Evolutionary conservation across 92 coral and sea anemone species (phyloP), one percentile per base, ranked within the genome.

Genomic region (Parazoanthus atlanticus): DNA sequence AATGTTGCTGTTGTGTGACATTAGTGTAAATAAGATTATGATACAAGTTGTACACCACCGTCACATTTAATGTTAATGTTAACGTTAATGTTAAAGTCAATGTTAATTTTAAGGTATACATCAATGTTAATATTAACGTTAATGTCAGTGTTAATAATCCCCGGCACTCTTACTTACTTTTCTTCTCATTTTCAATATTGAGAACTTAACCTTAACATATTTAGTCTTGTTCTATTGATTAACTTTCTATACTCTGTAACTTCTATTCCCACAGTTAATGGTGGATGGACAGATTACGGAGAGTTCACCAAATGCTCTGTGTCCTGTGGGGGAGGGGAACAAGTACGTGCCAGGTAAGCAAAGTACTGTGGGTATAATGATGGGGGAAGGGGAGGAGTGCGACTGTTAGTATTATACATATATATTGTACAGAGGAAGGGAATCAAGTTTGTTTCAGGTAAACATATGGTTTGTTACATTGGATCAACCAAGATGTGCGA

Each of bases 211-310:
- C 3, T 52, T 46, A 46, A 46, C 49, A 6, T 10, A 8, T 46
- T 52, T 52, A 52, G 58, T 15, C 2, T 52, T 52, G 12, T 13
- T 13, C 17, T 52, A 52, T 52, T 2, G 19, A 52, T 12, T 52
- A 52, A 13, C 0, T 52, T 52, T 52, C 1, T 13, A 52, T 43
- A 43, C 5, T 43, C 5, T 43, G 49, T 12, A 56, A 26, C 26
- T 8, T 5, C 2, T 17, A 15, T 33, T 36, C 79, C 25, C 66
- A 15, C 78, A 83, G 86, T 83, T 17, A 83, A 67, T 5, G 86
- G 86, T 10, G 86, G 86, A 28, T 83, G 86, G 86, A 12, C 86
- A 25, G 78, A 83, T 19, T 83, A 83, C 43, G 86, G 86, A 83
- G 67, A 83, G 33, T 83, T 83, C 6, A 40, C 78, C 7, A 41